A percentile compares a stretch with the other conserved stretches of the same genome.
phyloP scores from a whole-genome alignment of 2,113 vertebrate genomes.

The Trematomus loennbergii region DNA sequence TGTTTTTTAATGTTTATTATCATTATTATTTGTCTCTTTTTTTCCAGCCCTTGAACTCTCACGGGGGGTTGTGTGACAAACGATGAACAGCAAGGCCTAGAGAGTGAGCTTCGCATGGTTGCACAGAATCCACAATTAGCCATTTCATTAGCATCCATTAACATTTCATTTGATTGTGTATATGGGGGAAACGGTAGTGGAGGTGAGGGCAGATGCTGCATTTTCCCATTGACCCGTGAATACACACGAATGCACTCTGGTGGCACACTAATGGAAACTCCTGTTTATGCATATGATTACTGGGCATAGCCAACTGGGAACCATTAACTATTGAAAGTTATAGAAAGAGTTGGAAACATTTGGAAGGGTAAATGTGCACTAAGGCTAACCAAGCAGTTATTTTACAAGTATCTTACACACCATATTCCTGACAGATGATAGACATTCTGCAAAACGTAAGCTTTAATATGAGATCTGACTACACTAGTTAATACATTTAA shows the following conservation, averaged over 20 bases:
- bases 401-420: not conserved
- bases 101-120: constrained; percentile 68
- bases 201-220: constrained; percentile 68
- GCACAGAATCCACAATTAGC: constrained; percentile 83
- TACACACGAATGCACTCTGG: constrained; percentile 56
- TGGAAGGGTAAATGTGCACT: not conserved
- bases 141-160: constrained; percentile 85
- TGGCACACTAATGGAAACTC: constrained; percentile 49
- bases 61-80: constrained; percentile 70
- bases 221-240: constrained; percentile 80
- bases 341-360: constrained; percentile 18
- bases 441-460: too few species aligned
- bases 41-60: constrained; percentile 43
- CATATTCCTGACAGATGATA: too few species aligned
- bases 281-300: constrained; percentile 66
- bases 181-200: constrained; percentile 66
- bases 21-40: constrained; percentile 36
- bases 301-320: constrained; percentile 42
- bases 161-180: constrained; percentile 83
- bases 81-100: constrained; percentile 68
- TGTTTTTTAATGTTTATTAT: constrained; percentile 70
- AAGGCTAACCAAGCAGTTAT: not conserved
- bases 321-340: constrained; percentile 31
- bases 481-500: too few species aligned
- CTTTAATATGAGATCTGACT: not conserved